These are phyloP conservation scores for Tetranychus piercei DNA, from an alignment of 2,888 invertebrate genomes.

Conservation along the genomic window DNA sequence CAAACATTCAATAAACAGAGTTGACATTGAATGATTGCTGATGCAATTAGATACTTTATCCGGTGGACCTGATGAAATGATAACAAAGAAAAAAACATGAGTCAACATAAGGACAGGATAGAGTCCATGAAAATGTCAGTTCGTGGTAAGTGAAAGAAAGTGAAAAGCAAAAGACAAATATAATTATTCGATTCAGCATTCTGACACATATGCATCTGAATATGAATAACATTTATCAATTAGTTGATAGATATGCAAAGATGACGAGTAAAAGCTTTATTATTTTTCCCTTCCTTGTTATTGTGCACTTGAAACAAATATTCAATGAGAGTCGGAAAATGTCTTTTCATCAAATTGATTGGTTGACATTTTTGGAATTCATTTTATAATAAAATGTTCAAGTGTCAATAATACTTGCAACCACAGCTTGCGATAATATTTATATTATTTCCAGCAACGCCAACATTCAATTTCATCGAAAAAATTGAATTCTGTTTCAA, in stretches of 20 bases:
- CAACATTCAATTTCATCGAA: too few species aligned
- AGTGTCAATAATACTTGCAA: neutral
- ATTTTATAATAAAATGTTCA: neutral
- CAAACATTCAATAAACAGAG: slow-evolving; percentile 5
- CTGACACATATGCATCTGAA: too few species aligned
- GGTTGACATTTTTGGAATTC: neutral
- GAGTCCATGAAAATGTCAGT: neutral
- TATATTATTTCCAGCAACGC: neutral
- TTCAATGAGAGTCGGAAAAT: too few species aligned
- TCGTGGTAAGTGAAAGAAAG: neutral
- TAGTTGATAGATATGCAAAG: too few species aligned
- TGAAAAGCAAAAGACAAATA: neutral
- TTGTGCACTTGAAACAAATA: too few species aligned
- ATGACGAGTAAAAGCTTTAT: too few species aligned
- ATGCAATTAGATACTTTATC: slow-evolving; percentile 8
- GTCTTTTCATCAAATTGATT: neutral
- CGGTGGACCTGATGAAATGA: slow-evolving; percentile 9
- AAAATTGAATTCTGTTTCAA: too few species aligned
- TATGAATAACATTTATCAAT: too few species aligned
- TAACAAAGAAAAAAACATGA: neutral
- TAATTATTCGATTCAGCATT: too few species aligned
- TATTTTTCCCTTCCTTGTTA: too few species aligned
- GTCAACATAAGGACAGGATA: neutral
- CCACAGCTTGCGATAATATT: neutral
- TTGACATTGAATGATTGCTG: slow-evolving; percentile 14